Evolutionary conservation across 2,113 vertebrate genomes (phyloP), one percentile per base, ranked within the genome.

Genomic region (Indri indri): DNA sequence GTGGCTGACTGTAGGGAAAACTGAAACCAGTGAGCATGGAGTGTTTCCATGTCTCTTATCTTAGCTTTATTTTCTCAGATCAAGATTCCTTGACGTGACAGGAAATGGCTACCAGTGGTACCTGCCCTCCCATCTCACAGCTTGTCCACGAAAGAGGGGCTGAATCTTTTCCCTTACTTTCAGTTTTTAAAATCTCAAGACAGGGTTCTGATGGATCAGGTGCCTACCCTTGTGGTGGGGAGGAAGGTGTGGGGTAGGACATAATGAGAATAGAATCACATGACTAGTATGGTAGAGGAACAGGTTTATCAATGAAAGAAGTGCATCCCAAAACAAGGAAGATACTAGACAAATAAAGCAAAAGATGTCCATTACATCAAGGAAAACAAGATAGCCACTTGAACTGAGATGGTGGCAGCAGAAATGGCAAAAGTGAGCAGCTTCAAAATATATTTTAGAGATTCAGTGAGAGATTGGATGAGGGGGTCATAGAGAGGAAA

Each of bases 381-480:
- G 32, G 50, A 91, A 86, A 59, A 76, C 30, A 74, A 84, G 34
- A 91, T 10, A 59, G 73, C 40, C 47, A 45, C 37, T 92, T 50
- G 52, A 34, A 42, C 74, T 86, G n/a, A 81, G 17, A 79, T 88
- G 61, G 40, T 79, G 30, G 14, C 27, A 66, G 23, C 70, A 93
- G 47, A 65, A 54, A 86, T 74, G 52, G 79, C 61, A 85, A 74
- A 79, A 74, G 11, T 95, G 18, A 52, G 13, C 7, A 30, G n/a
- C 27, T 73, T 84, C 79, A 89, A 85, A 88, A 82, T 91, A 65
- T 81, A 65, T 40, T 92, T 92, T 92, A 32, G 59, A 76, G 66
- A 85, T 32, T 86, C 37, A 14, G 30, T 84, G 65, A 90, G 52
- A 79, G 65, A 30, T 37, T 71, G 25, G 66, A 20, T 61, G 25